Conservation (phyloP, 2,888 invertebrate species). For the Ophioninae sp. region DNA sequence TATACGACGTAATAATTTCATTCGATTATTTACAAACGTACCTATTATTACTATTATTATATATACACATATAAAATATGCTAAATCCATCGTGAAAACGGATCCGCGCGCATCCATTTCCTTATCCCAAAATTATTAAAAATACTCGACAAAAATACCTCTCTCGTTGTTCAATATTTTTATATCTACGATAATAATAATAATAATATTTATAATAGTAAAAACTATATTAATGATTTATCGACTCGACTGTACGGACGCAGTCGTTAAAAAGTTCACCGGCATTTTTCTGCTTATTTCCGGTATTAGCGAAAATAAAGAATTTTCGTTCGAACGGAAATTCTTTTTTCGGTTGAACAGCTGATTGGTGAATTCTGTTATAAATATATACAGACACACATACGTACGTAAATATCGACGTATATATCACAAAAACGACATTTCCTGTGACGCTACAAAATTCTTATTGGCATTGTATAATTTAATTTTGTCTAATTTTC, state of each 20-base stretch:
- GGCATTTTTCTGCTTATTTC: no score
- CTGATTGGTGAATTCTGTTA: no score
- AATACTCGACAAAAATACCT: conserved; percentile 56
- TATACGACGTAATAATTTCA: conserved; percentile 3
- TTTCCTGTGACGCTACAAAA: no score
- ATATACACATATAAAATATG: conserved; percentile 51
- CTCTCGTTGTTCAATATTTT: conserved; percentile 40
- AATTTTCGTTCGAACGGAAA: no score
- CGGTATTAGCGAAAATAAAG: no score
- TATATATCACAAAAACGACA: no score
- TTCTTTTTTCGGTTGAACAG: no score
- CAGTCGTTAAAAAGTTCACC: neutral
- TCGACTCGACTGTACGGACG: neutral
- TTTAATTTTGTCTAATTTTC: no score
- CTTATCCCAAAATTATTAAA: conserved; percentile 32
- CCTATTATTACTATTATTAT: conserved; percentile 5
- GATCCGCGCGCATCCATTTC: neutral
- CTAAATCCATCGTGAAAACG: conserved; percentile 29
- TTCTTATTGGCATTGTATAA: no score
- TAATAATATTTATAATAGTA: no score
- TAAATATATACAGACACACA: no score
- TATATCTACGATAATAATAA: conserved; percentile 2
- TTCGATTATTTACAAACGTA: conserved; percentile 54
- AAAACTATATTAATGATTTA: conserved; percentile 5
- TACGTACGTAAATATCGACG: no score